Conservation (phyloP, 2,888 invertebrate genomes). For the Trileptium ribeirensis region DNA sequence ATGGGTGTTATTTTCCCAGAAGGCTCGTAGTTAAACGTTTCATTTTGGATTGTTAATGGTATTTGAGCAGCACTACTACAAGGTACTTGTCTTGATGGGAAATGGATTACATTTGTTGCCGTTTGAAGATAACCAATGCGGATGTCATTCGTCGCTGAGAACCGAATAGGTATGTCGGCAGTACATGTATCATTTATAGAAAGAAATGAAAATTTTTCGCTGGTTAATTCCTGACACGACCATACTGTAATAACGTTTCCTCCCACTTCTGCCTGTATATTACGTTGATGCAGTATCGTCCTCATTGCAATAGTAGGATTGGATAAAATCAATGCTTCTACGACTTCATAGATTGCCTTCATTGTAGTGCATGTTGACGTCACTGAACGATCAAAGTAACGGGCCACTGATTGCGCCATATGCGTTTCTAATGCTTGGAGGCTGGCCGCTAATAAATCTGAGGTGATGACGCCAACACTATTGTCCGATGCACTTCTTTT, state of each 20-base stretch:
- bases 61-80: background rate
- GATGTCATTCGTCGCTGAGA: background rate
- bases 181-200: background rate
- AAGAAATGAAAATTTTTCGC: background rate
- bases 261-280: background rate
- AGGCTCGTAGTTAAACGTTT: background rate
- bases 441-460: background rate
- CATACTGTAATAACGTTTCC: background rate
- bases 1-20: background rate
- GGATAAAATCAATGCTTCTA: background rate
- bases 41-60: background rate
- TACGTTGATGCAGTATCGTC: background rate
- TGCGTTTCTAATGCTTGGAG: background rate
- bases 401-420: background rate
- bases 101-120: background rate
- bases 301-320: background rate
- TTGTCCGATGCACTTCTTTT: background rate
- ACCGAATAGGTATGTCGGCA: background rate
- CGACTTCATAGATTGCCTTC: background rate
- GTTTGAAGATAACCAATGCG: background rate
- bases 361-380: background rate
- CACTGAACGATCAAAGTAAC: background rate
- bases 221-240: background rate
- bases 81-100: background rate
- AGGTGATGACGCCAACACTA: background rate